Conservation (phyloP, 2,113 vertebrate species). For the Gobio gobio region DNA sequence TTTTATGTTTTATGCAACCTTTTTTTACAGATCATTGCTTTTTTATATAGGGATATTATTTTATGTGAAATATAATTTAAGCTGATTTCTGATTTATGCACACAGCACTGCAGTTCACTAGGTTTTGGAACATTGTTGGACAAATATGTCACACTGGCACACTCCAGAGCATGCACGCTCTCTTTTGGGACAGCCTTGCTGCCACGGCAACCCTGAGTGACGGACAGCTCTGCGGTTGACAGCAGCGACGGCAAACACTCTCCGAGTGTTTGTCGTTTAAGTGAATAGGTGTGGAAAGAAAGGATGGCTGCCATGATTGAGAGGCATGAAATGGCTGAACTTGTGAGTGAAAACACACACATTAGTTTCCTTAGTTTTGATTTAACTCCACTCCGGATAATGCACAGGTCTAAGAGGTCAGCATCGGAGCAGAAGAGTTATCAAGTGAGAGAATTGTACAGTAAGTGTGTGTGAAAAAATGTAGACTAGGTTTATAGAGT, state of each 20-base stretch:
- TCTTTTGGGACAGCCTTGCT: constrained; percentile 6
- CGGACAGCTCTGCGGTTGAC: constrained; percentile 1
- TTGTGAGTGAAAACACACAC: constrained; percentile 43
- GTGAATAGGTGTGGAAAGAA: constrained; percentile 12
- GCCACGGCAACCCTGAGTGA: not conserved
- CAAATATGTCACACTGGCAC: not conserved
- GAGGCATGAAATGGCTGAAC: constrained; percentile 53
- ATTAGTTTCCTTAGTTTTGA: constrained; percentile 47
- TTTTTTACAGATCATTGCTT: too few species aligned
- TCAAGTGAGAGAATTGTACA: too few species aligned
- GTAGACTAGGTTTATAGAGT: too few species aligned
- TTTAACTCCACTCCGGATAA: constrained; percentile 37
- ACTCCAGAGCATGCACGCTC: not conserved
- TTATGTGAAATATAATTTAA: too few species aligned
- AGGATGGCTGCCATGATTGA: constrained; percentile 35
- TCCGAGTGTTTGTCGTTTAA: constrained; percentile 37
- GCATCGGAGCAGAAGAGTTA: not conserved
- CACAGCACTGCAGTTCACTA: not conserved
- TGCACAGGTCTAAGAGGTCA: constrained; percentile 27
- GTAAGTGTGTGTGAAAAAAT: too few species aligned
- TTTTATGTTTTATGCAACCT: not conserved
- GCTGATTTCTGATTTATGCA: too few species aligned
- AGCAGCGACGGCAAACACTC: not conserved
- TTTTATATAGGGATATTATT: too few species aligned
- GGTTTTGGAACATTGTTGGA: not conserved